Evolutionary conservation across 1,140 invertebrate species (phyloP), one percentile per base, ranked within the genome.

Genomic region (Sinonovacula constricta): DNA sequence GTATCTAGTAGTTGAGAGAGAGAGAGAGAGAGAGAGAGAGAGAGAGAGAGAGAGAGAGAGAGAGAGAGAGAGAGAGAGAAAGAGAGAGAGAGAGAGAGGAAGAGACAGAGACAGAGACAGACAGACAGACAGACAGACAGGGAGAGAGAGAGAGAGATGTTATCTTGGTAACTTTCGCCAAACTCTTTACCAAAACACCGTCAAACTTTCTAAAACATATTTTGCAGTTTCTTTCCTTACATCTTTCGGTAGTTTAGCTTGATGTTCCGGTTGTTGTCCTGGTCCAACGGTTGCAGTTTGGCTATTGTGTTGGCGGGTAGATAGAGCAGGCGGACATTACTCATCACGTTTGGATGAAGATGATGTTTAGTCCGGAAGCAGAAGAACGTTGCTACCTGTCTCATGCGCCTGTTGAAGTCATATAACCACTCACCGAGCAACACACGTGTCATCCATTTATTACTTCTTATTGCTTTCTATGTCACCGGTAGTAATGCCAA

Each of bases 391-490:
- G 57, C 68, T 51, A 79, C n/a, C 26, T 22, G 31, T 57, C 30
- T 56, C 71, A 83, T 76, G 67, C 54, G 26, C 14, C 45, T 45
- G 33, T 85, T 60, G 15, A 76, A 69, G 14, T 45, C 26, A 14
- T 70, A n/a, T 26, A 83, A n/a, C 80, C 76, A 83, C 5, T 85
- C 63, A 24, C 24, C 51, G 51, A 83, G 82, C 3, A 85, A 18
- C 1, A 26, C 10, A n/a, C 24, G 22, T 24, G 67, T 67, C 72
- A 86, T 85, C 83, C 78, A 85, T 0, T 69, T 34, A n/a, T n/a
- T n/a, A n/a, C 33, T 82, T 81, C n/a, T 51, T 75, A 31, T 81
- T 81, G n/a, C 15, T 57, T 34, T 72, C 56, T 60, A 85, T 12
- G 34, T 80, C 0, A 81, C 81, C 45, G 80, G 76, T 28, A 83